Evolutionary conservation across 2,888 invertebrate genomes (phyloP).

Genomic region (Phengaris alcon): DNA sequence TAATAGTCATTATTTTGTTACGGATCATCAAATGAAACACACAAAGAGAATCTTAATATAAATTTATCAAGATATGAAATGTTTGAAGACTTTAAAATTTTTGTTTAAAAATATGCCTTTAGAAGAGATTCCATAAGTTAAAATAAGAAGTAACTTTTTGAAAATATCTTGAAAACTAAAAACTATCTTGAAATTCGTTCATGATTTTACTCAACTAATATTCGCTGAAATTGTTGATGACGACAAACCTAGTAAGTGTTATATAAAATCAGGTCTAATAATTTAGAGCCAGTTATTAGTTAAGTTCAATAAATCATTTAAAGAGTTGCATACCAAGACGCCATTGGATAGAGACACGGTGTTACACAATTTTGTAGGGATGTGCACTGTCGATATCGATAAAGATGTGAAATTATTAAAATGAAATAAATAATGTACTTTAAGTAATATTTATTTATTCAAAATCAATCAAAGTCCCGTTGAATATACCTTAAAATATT

Average conservation of each 20-base stretch:
- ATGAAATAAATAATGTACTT: too few relatives aligned
- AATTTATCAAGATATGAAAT: not conserved
- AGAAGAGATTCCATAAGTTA: too few relatives aligned
- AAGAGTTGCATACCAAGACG: constrained; percentile 30
- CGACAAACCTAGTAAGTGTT: not conserved
- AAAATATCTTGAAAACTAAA: too few relatives aligned
- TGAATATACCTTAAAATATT: not conserved
- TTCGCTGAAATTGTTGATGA: not conserved
- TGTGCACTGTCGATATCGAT: constrained; percentile 16
- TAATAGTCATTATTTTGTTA: not conserved
- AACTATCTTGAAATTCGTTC: too few relatives aligned
- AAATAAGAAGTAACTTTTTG: too few relatives aligned
- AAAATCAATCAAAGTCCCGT: too few relatives aligned
- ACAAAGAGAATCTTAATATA: not conserved
- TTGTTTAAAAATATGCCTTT: not conserved
- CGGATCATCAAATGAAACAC: not conserved
- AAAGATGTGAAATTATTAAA: not conserved
- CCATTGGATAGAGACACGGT: constrained; percentile 25
- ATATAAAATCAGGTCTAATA: constrained; percentile 2
- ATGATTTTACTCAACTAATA: not conserved
- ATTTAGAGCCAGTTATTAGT: constrained; percentile 29
- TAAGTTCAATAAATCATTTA: constrained; percentile 30
- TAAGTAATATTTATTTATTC: not conserved
- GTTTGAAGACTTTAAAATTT: not conserved
- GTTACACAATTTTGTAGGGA: constrained; percentile 30